Evolutionary conservation across 2,797 vertebrate species (phyloP), one percentile per base, ranked within the genome.

Genomic region (Acestrorhynchus altus): DNA sequence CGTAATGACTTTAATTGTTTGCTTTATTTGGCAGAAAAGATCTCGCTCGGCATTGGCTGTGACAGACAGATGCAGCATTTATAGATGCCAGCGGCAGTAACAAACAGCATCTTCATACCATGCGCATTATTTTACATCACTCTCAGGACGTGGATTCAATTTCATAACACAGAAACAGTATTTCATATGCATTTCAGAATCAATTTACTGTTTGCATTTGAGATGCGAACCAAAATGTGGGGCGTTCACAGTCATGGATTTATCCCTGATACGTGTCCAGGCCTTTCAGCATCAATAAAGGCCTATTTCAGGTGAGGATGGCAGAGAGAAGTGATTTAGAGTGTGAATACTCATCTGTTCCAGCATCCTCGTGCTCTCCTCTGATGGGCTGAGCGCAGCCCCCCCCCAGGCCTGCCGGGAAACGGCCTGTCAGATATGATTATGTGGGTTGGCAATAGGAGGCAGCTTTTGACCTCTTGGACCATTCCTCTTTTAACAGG

Each of bases 341-440:
- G 74, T 80, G 83, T 78, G 74, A 82, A 82, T 65, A 49, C 72
- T 72, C 61, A 80, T 80, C 72, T 73, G 67, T 82, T 84, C 47
- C 71, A 12, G 42, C 57, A 6, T 72, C 47, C 16, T 28, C 31
- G 42, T 61, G 40, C 49, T 71, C 69, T 35, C 15, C 56, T 60
- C 76, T 82, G 80, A 84, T 80, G 71, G 80, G 76, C 68, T 26
- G 31, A 47, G 75, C 74, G n/a, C n/a, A n/a, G n/a, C 78, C 64
- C 42, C 49, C 64, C 42, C 49, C 28, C n/a, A 66, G 66, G 56
- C 40, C 76, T 80, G 67, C 69, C 28, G 46, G 64, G 78, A 79
- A 83, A 31, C 74, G 54, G 76, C 76, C 74, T 86, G 84, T 86
- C 83, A 81, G 73, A 84, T 86, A 47, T 83, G 78, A 86, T 86